Evolutionary conservation across 2,113 vertebrate species (phyloP).

Genomic region (Oriolus oriolus): DNA sequence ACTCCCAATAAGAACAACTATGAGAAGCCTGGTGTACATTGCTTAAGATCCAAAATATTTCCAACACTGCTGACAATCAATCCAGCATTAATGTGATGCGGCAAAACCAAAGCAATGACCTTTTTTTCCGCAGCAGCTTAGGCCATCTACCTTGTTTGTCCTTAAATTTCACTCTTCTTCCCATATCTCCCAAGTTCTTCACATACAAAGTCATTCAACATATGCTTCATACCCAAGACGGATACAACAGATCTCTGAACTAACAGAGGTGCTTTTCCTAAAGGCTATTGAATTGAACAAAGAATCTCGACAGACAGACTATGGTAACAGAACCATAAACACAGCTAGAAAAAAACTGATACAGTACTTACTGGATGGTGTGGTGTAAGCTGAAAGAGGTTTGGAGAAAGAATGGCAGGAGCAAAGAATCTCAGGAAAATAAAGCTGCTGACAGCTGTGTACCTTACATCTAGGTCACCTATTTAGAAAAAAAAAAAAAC

Average conservation of each 20-base stretch:
- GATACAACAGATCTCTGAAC: not conserved
- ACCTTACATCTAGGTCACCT: constrained; percentile 93
- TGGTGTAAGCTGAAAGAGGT: constrained; percentile 92
- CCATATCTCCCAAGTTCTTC: not conserved
- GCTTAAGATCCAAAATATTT: not conserved
- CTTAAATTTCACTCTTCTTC: not conserved
- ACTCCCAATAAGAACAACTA: not conserved
- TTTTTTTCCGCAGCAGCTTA: not conserved
- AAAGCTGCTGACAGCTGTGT: constrained; percentile 97
- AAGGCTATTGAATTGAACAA: not conserved
- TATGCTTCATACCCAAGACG: not conserved
- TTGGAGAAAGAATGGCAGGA: constrained; percentile 95
- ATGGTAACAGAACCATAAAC: not conserved
- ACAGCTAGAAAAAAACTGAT: not conserved
- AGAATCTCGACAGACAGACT: not conserved
- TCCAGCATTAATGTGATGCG: not conserved
- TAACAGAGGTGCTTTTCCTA: not conserved
- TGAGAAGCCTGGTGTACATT: not conserved
- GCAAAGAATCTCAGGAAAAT: constrained; percentile 98
- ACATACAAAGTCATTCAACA: not conserved
- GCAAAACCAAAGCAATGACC: not conserved
- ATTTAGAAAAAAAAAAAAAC: not conserved
- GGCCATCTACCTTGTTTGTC: not conserved
- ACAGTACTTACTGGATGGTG: constrained; percentile 89
- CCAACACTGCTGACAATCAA: not conserved